A percentile compares a stretch with the other conserved stretches of the same genome.
Conservation (phyloP, 2,113 vertebrate species). For the Antechinus stuartii region DNA sequence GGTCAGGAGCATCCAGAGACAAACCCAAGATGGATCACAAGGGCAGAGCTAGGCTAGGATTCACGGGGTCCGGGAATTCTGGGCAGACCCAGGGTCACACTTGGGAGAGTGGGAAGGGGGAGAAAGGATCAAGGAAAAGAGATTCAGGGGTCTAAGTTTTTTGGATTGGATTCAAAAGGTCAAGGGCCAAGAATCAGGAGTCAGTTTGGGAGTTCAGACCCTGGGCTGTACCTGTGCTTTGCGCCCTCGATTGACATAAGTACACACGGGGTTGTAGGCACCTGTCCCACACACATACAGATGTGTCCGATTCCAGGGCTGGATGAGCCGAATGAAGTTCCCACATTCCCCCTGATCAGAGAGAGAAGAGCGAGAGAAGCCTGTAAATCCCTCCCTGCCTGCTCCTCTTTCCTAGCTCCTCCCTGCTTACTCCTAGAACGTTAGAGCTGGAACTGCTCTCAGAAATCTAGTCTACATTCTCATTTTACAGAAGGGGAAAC, state of each 20-base stretch:
- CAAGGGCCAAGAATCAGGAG: not conserved
- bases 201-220: not conserved
- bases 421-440: not conserved
- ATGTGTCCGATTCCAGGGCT: constrained; percentile 99
- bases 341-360: constrained; percentile 94
- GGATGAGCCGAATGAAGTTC: constrained; percentile 98
- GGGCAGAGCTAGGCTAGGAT: not conserved
- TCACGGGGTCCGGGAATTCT: not conserved
- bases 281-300: constrained; percentile 98
- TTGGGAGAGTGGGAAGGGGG: not conserved
- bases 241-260: constrained; percentile 96
- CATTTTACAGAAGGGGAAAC: not conserved
- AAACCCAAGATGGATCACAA: not conserved
- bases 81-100: not conserved
- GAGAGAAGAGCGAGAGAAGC: constrained; percentile 57
- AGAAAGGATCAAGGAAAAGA: not conserved
- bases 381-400: not conserved
- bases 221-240: constrained; percentile 93
- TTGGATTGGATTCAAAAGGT: not conserved
- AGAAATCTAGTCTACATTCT: not conserved
- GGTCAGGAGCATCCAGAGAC: not conserved
- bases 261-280: constrained; percentile 98
- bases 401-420: not conserved
- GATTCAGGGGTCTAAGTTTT: not conserved
- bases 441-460: not conserved